A percentile compares a stretch with the other conserved stretches of the same genome.
phyloP scores from a whole-genome alignment of 2,113 vertebrate species.

The Prionailurus bengalensis region DNA sequence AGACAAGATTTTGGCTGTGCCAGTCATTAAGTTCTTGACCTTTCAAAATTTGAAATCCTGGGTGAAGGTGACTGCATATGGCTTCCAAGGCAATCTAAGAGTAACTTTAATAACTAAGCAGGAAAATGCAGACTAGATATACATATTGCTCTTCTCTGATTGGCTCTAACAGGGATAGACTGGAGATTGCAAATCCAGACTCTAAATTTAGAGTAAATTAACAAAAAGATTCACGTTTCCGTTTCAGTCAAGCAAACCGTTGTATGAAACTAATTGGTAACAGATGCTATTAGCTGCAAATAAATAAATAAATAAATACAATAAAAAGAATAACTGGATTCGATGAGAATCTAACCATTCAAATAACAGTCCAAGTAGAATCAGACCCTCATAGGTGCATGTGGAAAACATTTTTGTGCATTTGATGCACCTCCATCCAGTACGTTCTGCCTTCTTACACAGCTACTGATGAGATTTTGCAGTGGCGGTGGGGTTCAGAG shows the following conservation, averaged over 20 bases:
- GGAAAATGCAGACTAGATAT: neutral
- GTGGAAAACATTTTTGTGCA: neutral
- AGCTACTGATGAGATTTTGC: neutral
- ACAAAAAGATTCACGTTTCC: constrained; percentile 26
- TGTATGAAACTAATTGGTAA: constrained; percentile 53
- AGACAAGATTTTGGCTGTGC: neutral
- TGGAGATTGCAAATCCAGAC: neutral
- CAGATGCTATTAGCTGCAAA: constrained; percentile 40
- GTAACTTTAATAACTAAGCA: neutral
- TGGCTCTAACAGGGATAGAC: neutral
- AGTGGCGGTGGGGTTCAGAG: too few relatives aligned
- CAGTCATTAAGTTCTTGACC: neutral
- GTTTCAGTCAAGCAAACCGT: constrained; percentile 50
- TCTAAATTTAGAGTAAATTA: constrained; percentile 50
- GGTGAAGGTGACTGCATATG: neutral
- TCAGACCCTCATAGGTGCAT: neutral
- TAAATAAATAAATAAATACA: neutral
- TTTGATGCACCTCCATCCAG: neutral
- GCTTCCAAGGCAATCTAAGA: neutral
- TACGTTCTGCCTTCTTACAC: neutral
- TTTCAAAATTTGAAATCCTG: neutral
- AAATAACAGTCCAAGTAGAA: constrained; percentile 4
- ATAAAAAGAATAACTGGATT: neutral
- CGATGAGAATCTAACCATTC: neutral
- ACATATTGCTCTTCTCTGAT: neutral